phyloP scores from a whole-genome alignment of 2,797 vertebrate genomes.

The Protonibea diacanthus region DNA sequence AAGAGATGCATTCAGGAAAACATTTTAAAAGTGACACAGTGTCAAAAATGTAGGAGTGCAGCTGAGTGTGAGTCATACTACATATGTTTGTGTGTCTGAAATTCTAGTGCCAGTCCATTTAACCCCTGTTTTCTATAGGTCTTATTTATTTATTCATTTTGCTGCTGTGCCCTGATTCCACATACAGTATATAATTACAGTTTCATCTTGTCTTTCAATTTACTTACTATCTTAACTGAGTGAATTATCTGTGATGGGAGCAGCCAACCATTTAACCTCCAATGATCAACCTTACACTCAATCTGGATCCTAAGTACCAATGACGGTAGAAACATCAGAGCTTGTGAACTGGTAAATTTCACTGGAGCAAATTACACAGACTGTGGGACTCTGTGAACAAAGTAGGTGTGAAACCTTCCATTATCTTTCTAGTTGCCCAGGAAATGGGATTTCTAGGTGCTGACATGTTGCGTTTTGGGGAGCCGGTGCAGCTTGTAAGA shows the following conservation, averaged over 20 bases:
- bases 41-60: too few relatives aligned
- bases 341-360: conserved; percentile 13
- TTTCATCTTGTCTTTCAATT: conserved; percentile 41
- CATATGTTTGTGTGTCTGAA: neutral
- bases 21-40: neutral
- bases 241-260: conserved; percentile 39
- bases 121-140: neutral
- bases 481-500: neutral
- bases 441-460: conserved; percentile 54
- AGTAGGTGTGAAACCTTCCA: conserved; percentile 46
- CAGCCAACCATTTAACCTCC: conserved; percentile 16
- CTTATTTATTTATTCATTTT: neutral
- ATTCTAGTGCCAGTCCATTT: neutral
- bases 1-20: conserved; percentile 2
- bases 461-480: conserved; percentile 16
- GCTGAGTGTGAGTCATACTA: too few relatives aligned
- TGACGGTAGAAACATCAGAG: neutral
- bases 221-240: conserved; percentile 13
- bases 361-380: conserved; percentile 12
- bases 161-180: neutral
- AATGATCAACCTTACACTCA: neutral
- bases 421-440: conserved; percentile 38
- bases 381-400: conserved; percentile 15
- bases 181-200: neutral
- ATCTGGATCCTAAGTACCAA: conserved; percentile 1